Conservation (phyloP, 2,113 vertebrate species). For the Orthonyx spaldingii region DNA sequence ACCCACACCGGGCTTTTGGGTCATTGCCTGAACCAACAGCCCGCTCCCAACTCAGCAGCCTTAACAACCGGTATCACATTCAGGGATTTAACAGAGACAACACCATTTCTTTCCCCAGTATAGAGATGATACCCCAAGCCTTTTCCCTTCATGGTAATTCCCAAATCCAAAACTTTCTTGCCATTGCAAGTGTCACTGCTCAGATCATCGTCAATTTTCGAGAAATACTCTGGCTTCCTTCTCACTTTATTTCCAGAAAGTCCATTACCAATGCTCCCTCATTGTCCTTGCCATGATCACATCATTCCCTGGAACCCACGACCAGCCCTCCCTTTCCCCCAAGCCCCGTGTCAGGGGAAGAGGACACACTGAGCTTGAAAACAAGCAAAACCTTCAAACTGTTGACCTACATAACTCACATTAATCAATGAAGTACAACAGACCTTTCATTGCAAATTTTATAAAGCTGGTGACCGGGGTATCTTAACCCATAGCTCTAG, state of each 20-base stretch:
- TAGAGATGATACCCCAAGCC: neutral
- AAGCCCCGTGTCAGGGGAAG: neutral
- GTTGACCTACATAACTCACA: neutral
- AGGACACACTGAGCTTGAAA: neutral
- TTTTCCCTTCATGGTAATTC: neutral
- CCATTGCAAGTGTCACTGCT: neutral
- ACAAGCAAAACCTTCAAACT: neutral
- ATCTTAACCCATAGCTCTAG: neutral
- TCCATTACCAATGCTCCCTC: neutral
- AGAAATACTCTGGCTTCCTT: neutral
- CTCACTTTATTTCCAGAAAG: neutral
- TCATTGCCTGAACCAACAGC: neutral
- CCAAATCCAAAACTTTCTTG: neutral
- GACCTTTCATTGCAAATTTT: neutral
- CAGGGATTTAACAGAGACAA: neutral
- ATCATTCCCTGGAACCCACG: neutral
- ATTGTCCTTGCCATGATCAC: neutral
- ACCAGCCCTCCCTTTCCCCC: neutral
- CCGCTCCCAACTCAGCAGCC: neutral
- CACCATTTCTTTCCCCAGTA: neutral
- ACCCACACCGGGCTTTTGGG: neutral
- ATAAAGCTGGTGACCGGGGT: neutral
- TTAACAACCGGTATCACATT: neutral
- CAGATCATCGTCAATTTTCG: neutral
- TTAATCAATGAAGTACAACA: neutral